These are phyloP conservation scores for Callorhinus ursinus DNA, from an alignment of 2,113 vertebrate species.

Conservation along the genomic window DNA sequence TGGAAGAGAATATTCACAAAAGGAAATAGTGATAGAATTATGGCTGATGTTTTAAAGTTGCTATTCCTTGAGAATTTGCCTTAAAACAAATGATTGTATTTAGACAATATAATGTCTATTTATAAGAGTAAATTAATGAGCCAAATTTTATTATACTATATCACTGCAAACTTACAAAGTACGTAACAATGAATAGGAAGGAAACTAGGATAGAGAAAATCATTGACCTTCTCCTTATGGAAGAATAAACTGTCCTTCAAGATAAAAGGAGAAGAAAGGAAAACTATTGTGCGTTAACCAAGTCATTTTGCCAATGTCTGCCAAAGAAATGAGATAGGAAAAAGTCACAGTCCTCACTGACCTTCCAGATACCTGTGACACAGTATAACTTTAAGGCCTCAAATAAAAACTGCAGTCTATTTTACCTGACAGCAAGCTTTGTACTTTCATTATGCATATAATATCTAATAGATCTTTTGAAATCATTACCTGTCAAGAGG, in stretches of 20 bases:
- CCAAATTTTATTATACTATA: slow-evolving; percentile 62
- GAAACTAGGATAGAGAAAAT: slow-evolving; percentile 53
- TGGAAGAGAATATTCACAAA: neutral
- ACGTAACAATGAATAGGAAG: slow-evolving; percentile 24
- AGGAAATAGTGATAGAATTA: neutral
- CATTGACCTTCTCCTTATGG: slow-evolving; percentile 58
- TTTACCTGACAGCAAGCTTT: slow-evolving; percentile 78
- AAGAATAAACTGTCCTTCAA: slow-evolving; percentile 68
- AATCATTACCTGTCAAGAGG: slow-evolving; percentile 79
- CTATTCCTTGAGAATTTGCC: slow-evolving; percentile 8
- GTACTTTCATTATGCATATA: slow-evolving; percentile 81
- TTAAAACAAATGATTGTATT: neutral
- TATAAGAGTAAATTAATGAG: slow-evolving; percentile 62
- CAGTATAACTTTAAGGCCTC: slow-evolving; percentile 71
- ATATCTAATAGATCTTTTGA: slow-evolving; percentile 80
- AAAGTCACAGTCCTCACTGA: slow-evolving; percentile 57
- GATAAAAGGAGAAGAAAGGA: neutral
- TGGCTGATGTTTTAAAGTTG: slow-evolving; percentile 15
- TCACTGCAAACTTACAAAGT: slow-evolving; percentile 54
- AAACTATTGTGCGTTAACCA: slow-evolving; percentile 59
- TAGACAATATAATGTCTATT: slow-evolving; percentile 14
- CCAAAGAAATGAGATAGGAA: slow-evolving; percentile 62
- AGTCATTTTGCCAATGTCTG: slow-evolving; percentile 69
- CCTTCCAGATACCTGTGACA: slow-evolving; percentile 69
- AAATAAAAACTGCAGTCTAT: slow-evolving; percentile 78